These are phyloP conservation scores for Hemiscyllium ocellatum DNA, from an alignment of 2,113 vertebrate species.

Conservation along the genomic window DNA sequence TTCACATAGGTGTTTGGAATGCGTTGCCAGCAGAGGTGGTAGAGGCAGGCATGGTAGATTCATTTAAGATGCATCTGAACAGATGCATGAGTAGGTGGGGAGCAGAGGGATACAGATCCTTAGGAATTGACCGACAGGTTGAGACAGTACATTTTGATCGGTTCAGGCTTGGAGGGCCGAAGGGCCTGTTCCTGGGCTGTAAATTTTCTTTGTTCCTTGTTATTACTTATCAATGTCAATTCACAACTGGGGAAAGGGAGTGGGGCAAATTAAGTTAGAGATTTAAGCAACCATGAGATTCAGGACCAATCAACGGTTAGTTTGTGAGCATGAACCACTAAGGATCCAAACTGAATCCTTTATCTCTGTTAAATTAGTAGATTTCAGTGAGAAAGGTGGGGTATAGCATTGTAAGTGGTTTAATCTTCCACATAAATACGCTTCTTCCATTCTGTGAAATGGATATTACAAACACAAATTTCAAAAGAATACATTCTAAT, in stretches of 20 bases:
- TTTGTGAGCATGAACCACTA: not conserved
- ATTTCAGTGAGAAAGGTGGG: not conserved
- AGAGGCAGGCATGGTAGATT: too few relatives aligned
- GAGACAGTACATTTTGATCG: too few relatives aligned
- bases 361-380: not conserved
- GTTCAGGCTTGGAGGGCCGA: too few relatives aligned
- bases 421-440: not conserved
- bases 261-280: not conserved
- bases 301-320: not conserved
- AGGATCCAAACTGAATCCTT: not conserved
- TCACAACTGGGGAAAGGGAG: not conserved
- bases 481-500: not conserved
- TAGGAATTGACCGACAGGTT: too few relatives aligned
- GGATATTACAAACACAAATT: too few relatives aligned
- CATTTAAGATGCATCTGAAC: too few relatives aligned
- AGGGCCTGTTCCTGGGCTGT: too few relatives aligned
- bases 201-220: too few relatives aligned
- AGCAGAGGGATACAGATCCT: too few relatives aligned
- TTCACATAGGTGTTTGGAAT: too few relatives aligned
- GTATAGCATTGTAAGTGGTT: not conserved
- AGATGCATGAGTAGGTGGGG: too few relatives aligned
- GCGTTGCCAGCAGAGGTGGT: too few relatives aligned
- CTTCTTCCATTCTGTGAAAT: not conserved
- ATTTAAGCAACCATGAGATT: not conserved
- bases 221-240: not conserved